These are phyloP conservation scores for Drosophila meridiana DNA, from an alignment of 2,888 invertebrate species.

Conservation along the genomic window DNA sequence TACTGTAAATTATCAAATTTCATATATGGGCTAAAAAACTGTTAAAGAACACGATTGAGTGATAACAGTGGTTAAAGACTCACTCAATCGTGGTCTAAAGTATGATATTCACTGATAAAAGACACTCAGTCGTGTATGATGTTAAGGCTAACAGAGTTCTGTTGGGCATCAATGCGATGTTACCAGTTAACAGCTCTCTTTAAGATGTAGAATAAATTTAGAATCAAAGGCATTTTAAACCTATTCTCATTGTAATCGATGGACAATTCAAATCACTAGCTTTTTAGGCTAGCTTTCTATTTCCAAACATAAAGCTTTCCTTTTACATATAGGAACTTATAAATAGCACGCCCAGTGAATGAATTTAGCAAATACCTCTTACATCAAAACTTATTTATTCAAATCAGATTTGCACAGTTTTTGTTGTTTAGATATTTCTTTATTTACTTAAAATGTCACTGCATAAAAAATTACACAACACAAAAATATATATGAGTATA, in stretches of 20 bases:
- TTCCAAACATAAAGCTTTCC: not conserved
- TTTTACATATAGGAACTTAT: not conserved
- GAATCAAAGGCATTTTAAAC: not conserved
- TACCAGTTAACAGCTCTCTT: too few relatives aligned
- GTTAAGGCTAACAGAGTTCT: not conserved
- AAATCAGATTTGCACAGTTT: not conserved
- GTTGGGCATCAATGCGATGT: not conserved
- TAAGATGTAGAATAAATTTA: not conserved
- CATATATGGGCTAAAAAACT: too few relatives aligned
- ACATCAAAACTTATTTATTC: not conserved
- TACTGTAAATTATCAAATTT: too few relatives aligned
- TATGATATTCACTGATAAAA: too few relatives aligned
- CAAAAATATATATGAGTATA: constrained; percentile 68
- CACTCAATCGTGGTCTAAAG: too few relatives aligned
- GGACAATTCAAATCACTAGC: not conserved
- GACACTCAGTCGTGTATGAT: not conserved
- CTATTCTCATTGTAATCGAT: not conserved
- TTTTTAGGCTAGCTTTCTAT: not conserved
- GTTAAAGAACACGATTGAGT: too few relatives aligned
- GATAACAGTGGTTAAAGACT: too few relatives aligned
- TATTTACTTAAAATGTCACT: constrained; percentile 76
- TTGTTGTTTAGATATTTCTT: constrained; percentile 54
- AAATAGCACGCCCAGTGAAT: not conserved
- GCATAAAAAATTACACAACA: constrained; percentile 80
- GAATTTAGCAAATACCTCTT: not conserved